Percentiles rank a stretch among this genome's conserved stretches.
phyloP scores from a whole-genome alignment of 2,888 invertebrate genomes.

The Lasioglossum calceatum region DNA sequence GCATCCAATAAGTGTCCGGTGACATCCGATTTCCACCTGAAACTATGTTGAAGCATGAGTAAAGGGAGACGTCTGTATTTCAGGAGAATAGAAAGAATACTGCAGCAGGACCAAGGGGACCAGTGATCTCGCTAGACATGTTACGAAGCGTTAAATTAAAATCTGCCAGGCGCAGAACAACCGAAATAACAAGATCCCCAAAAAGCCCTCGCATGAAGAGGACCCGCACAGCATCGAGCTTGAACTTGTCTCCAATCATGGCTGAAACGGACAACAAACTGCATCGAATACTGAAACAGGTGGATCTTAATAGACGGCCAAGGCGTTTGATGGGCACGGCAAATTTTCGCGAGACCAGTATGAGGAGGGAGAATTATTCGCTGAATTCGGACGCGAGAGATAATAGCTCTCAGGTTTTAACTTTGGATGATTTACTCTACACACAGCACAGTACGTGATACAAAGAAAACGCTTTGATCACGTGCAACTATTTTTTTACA shows the following conservation, averaged over 20 bases:
- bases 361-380: conserved; percentile 64
- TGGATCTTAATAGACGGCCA: conserved; percentile 71
- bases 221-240: conserved; percentile 63
- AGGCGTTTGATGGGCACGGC: conserved; percentile 59
- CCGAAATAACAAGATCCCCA: conserved; percentile 74
- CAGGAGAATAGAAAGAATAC: conserved; percentile 75
- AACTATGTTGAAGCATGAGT: background rate
- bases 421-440: background rate
- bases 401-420: conserved; percentile 50
- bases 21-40: background rate
- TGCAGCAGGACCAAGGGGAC: conserved; percentile 71
- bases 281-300: conserved; percentile 73
- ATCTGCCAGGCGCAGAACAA: conserved; percentile 74
- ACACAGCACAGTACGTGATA: background rate
- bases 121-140: conserved; percentile 81
- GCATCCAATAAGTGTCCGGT: too few relatives aligned
- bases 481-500: background rate
- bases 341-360: conserved; percentile 59
- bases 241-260: conserved; percentile 75
- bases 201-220: conserved; percentile 71
- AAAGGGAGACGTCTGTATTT: conserved; percentile 29
- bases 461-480: background rate
- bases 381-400: conserved; percentile 52
- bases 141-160: conserved; percentile 81
- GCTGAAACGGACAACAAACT: conserved; percentile 70